phyloP scores from a whole-genome alignment of 2,113 vertebrate species.

The Toxostoma redivivum region DNA sequence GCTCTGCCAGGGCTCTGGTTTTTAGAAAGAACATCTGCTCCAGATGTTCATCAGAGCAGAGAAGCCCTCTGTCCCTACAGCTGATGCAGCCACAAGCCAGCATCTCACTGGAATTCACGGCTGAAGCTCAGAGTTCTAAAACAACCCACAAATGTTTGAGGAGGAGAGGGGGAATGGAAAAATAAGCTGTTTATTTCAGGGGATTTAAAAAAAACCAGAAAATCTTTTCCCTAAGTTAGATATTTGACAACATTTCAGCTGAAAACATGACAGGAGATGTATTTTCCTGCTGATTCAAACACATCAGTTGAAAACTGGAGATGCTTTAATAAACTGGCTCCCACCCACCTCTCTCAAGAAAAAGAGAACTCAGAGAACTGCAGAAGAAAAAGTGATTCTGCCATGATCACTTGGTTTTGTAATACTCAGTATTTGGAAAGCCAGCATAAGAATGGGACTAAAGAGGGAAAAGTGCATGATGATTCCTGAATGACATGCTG shows the following conservation, averaged over 20 bases:
- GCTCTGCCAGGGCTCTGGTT: background rate
- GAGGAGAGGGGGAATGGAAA: background rate
- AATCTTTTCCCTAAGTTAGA: background rate
- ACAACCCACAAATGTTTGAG: background rate
- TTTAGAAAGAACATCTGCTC: background rate
- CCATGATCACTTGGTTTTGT: background rate
- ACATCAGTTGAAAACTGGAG: background rate
- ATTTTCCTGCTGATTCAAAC: background rate
- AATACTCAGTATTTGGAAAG: background rate
- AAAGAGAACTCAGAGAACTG: background rate
- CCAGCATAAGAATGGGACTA: background rate
- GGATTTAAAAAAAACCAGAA: background rate
- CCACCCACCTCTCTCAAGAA: background rate
- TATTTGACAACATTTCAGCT: background rate
- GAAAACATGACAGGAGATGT: background rate
- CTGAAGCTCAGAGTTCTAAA: background rate
- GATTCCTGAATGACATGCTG: constrained; percentile 6
- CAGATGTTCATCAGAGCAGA: background rate
- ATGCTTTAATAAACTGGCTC: background rate
- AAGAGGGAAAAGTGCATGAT: background rate
- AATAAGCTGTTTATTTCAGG: background rate
- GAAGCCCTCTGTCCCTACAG: background rate
- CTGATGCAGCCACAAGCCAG: background rate
- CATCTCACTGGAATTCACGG: background rate
- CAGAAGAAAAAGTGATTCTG: background rate